phyloP scores from a whole-genome alignment of 2,113 vertebrate species.

The Argyrosomus japonicus region DNA sequence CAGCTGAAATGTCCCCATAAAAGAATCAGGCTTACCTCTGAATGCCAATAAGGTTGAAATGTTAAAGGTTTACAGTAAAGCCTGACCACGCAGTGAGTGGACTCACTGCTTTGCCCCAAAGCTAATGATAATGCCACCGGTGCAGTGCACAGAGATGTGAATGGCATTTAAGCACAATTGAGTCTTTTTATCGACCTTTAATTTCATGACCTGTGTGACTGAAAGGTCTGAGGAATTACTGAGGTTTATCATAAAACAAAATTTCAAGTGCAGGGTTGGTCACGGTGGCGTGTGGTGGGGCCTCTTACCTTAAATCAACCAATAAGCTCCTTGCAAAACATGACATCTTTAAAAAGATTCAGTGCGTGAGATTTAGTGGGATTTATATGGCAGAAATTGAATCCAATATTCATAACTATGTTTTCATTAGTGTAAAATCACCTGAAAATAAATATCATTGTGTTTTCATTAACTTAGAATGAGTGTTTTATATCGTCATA shows the following conservation, averaged over 20 bases:
- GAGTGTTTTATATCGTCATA: no score
- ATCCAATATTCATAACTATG: no score
- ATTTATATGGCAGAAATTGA: no score
- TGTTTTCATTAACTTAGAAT: no score
- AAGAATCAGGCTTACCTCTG: neutral
- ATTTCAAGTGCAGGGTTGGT: neutral
- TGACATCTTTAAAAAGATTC: no score
- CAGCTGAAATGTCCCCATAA: neutral
- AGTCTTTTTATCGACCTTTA: constrained; percentile 28
- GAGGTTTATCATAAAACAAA: constrained; percentile 5
- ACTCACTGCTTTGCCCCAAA: constrained; percentile 11
- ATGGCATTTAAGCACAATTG: constrained; percentile 49
- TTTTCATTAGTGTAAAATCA: no score
- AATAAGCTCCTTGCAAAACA: neutral
- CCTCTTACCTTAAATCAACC: neutral
- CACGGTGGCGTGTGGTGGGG: fast-evolving
- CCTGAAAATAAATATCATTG: no score
- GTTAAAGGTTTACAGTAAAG: constrained; percentile 37
- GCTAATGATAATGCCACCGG: constrained; percentile 36
- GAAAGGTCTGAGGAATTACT: constrained; percentile 35
- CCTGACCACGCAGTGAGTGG: neutral
- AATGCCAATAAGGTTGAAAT: constrained; percentile 45
- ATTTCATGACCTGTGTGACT: constrained; percentile 1
- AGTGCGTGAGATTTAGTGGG: no score
- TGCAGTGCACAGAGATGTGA: constrained; percentile 13